Base-by-base conservation (phyloP, 2,888 invertebrate genomes). In the Cinara cedri region DNA sequence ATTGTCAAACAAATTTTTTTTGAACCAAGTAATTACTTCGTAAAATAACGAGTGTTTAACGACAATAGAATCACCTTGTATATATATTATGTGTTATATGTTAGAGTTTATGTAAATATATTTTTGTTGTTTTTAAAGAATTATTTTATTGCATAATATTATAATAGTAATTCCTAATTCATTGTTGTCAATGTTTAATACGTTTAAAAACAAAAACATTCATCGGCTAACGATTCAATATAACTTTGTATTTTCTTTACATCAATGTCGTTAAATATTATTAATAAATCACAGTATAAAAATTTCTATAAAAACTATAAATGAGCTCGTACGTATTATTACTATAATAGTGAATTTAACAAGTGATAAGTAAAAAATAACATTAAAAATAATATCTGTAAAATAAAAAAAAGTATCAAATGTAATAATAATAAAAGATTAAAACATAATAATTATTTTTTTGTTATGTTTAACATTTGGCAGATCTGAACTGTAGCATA, bases 401-500 rank as follows among this genome's bases (percentile, higher is more conserved):
- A 60, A 60, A 16, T 62, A 42, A 49, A 9, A 63, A 46, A 49
- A 49, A 49, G 10, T 72, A 51, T 62, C 8, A 65, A 75, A 42
- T 54, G 63, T 54, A 42, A 75, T 44, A 54, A 24, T 14, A 51
- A 72, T 63, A 75, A 63, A 63, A 74, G 11, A 51, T 13, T 6
- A 34, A 68, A 51, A 34, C 16, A 54, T 42, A 42, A 46, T 34
- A 21, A 74, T 21, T 51, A 74, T 63, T 62, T n/a, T n/a, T n/a
- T 49, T 34, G 10, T 57, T 2, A 78, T 68, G 1, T 70, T 78
- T 13, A 78, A 70, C 46, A 78, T 68, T 70, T 78, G 70, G n/a
- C 78, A 78, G 16, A 78, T 13, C 8, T 78, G 78, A 19, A 3
- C 51, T n/a, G 68, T 78, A 1, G 70, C 70, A 9, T 16, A 78